A percentile compares a stretch with the other conserved stretches of the same genome.
Evolutionary conservation across 2,113 vertebrate species (phyloP).

Genomic region (Hirundichthys speculiger): DNA sequence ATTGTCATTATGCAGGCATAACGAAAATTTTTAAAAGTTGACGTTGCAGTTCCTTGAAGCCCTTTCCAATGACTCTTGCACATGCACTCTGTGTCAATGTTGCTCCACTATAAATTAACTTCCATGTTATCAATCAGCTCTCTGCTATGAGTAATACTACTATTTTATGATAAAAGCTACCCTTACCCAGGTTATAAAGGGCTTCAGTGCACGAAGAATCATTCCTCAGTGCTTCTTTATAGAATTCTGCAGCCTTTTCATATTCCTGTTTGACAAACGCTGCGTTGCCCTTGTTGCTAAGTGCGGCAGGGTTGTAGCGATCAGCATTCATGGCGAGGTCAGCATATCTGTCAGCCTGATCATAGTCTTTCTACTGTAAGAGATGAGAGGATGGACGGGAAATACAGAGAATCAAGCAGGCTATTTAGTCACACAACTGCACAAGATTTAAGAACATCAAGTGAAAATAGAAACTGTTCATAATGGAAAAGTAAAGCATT

Average conservation of each 20-base stretch:
- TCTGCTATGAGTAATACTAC: no score
- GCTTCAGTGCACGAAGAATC: slow-evolving; percentile 97
- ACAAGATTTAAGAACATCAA: no score
- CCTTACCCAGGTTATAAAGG: slow-evolving; percentile 94
- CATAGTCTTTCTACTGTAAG: slow-evolving; percentile 89
- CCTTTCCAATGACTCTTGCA: no score
- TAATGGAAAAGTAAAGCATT: no score
- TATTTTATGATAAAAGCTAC: neutral
- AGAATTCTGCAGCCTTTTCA: slow-evolving; percentile 96
- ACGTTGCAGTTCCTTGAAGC: no score
- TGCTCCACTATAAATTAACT: neutral
- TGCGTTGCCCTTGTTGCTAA: slow-evolving; percentile 96
- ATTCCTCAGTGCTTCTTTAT: slow-evolving; percentile 94
- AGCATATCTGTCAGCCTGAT: slow-evolving; percentile 91
- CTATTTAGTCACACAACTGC: neutral
- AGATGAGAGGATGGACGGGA: neutral
- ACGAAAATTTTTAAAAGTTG: no score
- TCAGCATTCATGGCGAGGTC: slow-evolving; percentile 94
- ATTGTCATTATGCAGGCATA: no score
- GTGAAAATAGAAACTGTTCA: no score
- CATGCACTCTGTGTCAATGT: neutral
- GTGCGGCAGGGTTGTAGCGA: slow-evolving; percentile 93
- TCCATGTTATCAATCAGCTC: neutral
- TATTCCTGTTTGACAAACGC: slow-evolving; percentile 89
- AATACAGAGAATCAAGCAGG: neutral